Evolutionary conservation across 2,888 invertebrate genomes (phyloP), one percentile per base, ranked within the genome.

Genomic region (Polietes domitor): DNA sequence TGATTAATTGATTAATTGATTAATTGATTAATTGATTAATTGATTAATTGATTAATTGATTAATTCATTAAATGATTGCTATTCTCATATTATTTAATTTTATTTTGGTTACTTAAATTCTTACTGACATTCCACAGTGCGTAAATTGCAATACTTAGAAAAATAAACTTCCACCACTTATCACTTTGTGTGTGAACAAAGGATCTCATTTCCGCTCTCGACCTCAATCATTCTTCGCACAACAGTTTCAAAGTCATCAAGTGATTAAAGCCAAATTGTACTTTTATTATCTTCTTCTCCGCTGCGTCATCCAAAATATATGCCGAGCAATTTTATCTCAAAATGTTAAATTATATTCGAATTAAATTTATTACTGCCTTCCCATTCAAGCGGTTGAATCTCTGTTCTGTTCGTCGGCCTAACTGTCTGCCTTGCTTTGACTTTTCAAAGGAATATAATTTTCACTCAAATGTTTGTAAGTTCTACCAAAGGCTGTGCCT

Each of bases 181-280:
- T 61, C 58, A 28, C 28, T 26, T 26, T 61, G n/a, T 10, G 28
- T 7, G 21, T 10, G 55, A n/a, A 21, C n/a, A 10, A 17, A 17
- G 53, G 61, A 61, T 24, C 43, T 47, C n/a, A n/a, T 2, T 63
- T 71, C 19, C n/a, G 26, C n/a, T 24, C 24, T 47, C 32, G 47
- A 41, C 37, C 50, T 21, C 21, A 63, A 17, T 15, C 24, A 24
- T 41, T 10, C 10, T 12, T 19, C 28, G 47, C 19, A 68, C 17
- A 53, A 50, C 70, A 58, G 7, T 73, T 72, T 72, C 63, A 72
- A 78, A 65, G 73, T 73, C 68, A 78, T 65, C 37, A 41, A 55
- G 73, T 58, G 61, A 77, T 77, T 77, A 77, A 77, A 70, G 41
- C 61, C 17, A 61, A 71, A 77, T 37, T 12, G 43, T 15, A 21